Evolutionary conservation across 2,888 invertebrate species (phyloP).

Genomic region (Phanerotoma sp.): DNA sequence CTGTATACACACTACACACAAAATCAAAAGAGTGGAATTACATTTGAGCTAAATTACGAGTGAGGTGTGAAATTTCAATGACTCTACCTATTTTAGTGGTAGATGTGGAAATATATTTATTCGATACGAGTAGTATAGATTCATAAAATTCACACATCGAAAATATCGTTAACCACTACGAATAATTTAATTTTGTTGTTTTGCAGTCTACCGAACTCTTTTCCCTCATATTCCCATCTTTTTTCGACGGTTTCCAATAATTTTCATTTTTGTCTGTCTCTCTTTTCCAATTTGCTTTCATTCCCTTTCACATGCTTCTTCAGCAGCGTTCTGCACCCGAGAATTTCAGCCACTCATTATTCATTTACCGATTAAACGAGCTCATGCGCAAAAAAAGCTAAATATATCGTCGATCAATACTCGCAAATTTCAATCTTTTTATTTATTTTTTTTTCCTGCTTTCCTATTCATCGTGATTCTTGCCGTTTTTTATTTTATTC

Average conservation of each 20-base stretch:
- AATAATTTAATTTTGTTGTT: constrained; percentile 54
- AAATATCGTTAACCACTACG: constrained; percentile 52
- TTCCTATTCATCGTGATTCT: constrained; percentile 9
- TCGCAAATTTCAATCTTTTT: constrained; percentile 21
- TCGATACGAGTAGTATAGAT: constrained; percentile 27
- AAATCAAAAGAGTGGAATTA: neutral
- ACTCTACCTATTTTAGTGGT: neutral
- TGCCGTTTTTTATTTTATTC: neutral
- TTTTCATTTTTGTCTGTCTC: constrained; percentile 20
- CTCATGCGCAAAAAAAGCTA: constrained; percentile 44
- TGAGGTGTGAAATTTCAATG: constrained; percentile 5
- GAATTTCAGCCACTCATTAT: constrained; percentile 49
- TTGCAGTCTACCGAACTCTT: constrained; percentile 40
- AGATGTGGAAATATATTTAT: constrained; percentile 9
- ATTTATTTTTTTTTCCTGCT: constrained; percentile 15
- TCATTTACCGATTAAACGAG: constrained; percentile 56
- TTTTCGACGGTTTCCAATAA: constrained; percentile 11
- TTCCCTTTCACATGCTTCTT: constrained; percentile 14
- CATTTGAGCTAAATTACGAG: constrained; percentile 1
- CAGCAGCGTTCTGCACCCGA: constrained; percentile 17
- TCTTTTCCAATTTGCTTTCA: constrained; percentile 27
- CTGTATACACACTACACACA: neutral
- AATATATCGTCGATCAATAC: constrained; percentile 35
- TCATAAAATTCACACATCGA: constrained; percentile 55
- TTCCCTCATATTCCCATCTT: constrained; percentile 17